Percentiles rank a stretch among this genome's conserved stretches.
Evolutionary conservation across 2,888 invertebrate genomes (phyloP).

Genomic region (Callyntrura sp.): DNA sequence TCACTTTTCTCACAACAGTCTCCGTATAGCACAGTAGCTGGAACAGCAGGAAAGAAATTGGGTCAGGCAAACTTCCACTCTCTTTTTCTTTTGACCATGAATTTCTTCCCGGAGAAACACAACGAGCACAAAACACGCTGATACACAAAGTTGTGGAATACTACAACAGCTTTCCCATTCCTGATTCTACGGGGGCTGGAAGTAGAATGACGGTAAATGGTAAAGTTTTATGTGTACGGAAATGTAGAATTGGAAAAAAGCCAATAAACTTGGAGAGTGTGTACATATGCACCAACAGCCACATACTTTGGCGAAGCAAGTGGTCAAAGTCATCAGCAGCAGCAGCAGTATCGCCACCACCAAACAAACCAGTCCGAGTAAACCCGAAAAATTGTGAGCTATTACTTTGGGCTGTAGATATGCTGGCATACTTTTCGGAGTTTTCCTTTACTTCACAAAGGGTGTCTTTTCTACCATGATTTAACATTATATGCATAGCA

Average conservation of each 20-base stretch:
- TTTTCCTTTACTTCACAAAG: constrained; percentile 15
- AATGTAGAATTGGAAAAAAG: not conserved
- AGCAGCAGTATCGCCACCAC: constrained; percentile 8
- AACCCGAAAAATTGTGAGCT: constrained; percentile 14
- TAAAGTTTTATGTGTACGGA: constrained; percentile 1
- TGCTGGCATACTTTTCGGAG: constrained; percentile 46
- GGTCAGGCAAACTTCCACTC: constrained; percentile 24
- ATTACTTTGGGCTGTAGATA: not conserved
- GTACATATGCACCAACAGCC: too few species aligned
- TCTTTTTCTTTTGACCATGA: constrained; percentile 49
- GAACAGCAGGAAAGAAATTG: constrained; percentile 24
- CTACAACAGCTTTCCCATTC: not conserved
- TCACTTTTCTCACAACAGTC: not conserved
- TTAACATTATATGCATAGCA: not conserved
- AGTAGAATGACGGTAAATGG: constrained; percentile 47
- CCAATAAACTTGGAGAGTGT: not conserved
- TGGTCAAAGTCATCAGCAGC: not conserved
- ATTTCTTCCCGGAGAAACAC: constrained; percentile 24
- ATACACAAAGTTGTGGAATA: not conserved
- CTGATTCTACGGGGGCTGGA: constrained; percentile 42
- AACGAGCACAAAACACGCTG: not conserved
- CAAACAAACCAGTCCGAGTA: constrained; percentile 22
- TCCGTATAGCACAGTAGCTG: not conserved
- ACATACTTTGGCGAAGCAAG: not conserved
- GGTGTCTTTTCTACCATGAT: too few species aligned